These are phyloP conservation scores for Zingel zingel DNA, from an alignment of 2,113 vertebrate genomes.

Conservation along the genomic window DNA sequence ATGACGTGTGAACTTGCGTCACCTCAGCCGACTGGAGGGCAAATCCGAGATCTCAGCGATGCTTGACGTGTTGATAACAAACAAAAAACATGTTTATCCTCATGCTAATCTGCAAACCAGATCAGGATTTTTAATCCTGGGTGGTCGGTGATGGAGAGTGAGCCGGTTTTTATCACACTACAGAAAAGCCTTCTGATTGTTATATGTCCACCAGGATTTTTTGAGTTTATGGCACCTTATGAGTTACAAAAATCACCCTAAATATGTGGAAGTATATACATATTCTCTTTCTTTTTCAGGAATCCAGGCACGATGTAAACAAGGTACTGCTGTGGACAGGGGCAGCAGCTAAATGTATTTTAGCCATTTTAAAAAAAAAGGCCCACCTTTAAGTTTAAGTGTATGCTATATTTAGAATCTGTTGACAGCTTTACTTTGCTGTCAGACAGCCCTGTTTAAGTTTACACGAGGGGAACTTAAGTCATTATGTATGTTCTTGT, in stretches of 20 bases:
- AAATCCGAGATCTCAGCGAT: conserved; percentile 9
- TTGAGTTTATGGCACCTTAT: background rate
- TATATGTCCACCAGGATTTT: background rate
- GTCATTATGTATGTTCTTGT: too few species aligned
- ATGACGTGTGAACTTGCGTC: conserved; percentile 22
- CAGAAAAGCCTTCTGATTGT: background rate
- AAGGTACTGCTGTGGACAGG: too few species aligned
- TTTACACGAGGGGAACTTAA: too few species aligned
- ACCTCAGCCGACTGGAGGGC: background rate
- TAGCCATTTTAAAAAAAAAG: too few species aligned
- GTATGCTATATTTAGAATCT: too few species aligned
- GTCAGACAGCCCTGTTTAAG: too few species aligned
- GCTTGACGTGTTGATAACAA: background rate
- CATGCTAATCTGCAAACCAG: conserved; percentile 25
- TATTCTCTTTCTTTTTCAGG: background rate
- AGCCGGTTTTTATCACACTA: background rate
- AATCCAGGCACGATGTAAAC: too few species aligned
- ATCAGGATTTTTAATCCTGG: conserved; percentile 22
- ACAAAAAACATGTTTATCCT: conserved; percentile 8
- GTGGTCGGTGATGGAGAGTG: background rate
- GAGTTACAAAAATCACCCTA: background rate
- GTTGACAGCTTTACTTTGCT: too few species aligned
- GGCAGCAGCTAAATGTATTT: too few species aligned
- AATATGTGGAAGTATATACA: background rate
- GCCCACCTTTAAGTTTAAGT: too few species aligned